Base-by-base conservation (phyloP, 2,888 invertebrate genomes). In the Leucophenga maculata region DNA sequence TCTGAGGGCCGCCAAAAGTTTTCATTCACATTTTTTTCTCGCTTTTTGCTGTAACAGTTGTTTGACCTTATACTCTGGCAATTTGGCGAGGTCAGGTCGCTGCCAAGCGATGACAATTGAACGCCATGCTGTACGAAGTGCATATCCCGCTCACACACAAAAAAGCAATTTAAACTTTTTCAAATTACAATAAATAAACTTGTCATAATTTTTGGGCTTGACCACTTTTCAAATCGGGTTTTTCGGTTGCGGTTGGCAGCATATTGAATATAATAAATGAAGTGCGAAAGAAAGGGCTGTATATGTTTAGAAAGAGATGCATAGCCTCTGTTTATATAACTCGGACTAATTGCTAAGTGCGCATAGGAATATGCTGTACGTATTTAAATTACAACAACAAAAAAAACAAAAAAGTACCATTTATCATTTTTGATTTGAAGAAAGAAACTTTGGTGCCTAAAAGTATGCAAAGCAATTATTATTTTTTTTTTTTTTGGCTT, bases 101-200 rank as follows among this genome's bases (percentile, higher is more conserved):
- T 26, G 26, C n/a, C n/a, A 8, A 32, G 32, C 39, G 39, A 8
- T 60, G 46, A 50, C 54, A 57, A 59, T 64, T 66, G 60, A 22
- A 39, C 44, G 31, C 50, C 52, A 0, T 31, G 16, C 6, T 31
- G 16, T 6, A 39, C 8, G 39, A 52, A 16, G 18, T 20, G n/a
- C 60, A 52, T 26, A 13, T 50, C 11, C 6, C 55, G 22, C 65
- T 18, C 57, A 67, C 26, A 50, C 20, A 57, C n/a, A 18, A 18
- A 39, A 66, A 72, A 65, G 74, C 71, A 77, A 79, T 75, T 77
- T 77, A 73, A 79, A 78, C 75, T 78, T 73, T 79, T 75, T 52
- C 72, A 69, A 77, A 75, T 73, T 74, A 60, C 70, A 70, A 76
- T 74, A 76, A 79, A 79, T 79, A 71, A 74, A 67, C 70, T 69